Base-by-base conservation (phyloP, 1,140 invertebrate species). In the Argopecten irradians region DNA sequence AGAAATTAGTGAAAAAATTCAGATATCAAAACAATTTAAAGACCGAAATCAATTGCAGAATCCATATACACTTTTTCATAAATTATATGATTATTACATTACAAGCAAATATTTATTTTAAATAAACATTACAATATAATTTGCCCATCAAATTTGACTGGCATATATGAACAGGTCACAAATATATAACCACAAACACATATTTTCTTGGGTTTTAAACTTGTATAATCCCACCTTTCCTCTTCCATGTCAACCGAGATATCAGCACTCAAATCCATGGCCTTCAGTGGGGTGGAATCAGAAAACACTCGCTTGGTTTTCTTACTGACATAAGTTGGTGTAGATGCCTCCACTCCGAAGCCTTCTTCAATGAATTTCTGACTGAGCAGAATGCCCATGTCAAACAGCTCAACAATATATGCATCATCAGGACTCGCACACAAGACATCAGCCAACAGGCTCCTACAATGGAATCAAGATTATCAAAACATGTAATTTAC, bases 321-420 rank as follows among this genome's bases (percentile, higher is more conserved):
- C 19, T 84, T 90, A n/a, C 89, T 91, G 33, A 91, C 84, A 28
- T 87, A 84, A 16, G 90, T 82, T 33, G 91, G 92, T 33, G 92
- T 91, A 28, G 89, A 89, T 32, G 84, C 46, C 13, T 90, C 82
- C n/a, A 89, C 86, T 43, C 89, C 92, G 16, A 90, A 34, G 34
- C 89, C 86, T 84, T 89, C 87, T 22, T 92, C 87, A 34, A 92
- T 82, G 83, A 93, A 82, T 11, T 86, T 87, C 28, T 91, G 85
- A 86, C 83, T 87, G 1, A 93, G 34, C 14, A 90, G 91, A 19
- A 93, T 89, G 2, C 92, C 92, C 92, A 93, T 92, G 83, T 93
- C 90, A 33, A 92, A 41, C 34, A 93, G 84, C 55, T 93, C 90
- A 13, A 93, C 90, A 16, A 88, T 91, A 43, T 46, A 91, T 28